Evolutionary conservation across 2,888 invertebrate species (phyloP), one percentile per base, ranked within the genome.

Genomic region (Caenorhabditis sp.): DNA sequence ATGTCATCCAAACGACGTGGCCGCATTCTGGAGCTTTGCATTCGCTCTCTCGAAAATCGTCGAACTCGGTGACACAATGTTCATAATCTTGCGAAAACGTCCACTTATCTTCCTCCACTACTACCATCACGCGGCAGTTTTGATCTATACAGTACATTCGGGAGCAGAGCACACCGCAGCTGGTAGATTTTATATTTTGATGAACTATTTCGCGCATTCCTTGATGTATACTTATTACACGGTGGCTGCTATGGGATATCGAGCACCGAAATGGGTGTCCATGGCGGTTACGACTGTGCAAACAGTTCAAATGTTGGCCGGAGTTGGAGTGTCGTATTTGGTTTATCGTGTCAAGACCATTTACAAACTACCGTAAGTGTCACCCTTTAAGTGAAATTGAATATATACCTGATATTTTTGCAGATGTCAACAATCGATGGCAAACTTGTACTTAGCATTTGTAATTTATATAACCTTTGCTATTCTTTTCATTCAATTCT

Each of bases 171-270:
- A 87, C 74, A 87, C 85, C 8, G 86, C 87, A 1, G 76, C 87
- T 20, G 87, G 87, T 20, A 71, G 86, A 36, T 83, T 83, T 17
- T 88, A 85, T 73, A 86, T 88, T 62, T 87, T 88, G 3, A 90
- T 90, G 89, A 90, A 90, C 83, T 90, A 88, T 73, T 83, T 88
- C 4, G 90, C 90, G 1, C 90, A 90, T 80, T 88, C 90, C 5
- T 84, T 89, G 59, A 90, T 90, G 90, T 90, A 90, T 83, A 84
- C 89, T 0, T 90, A 90, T 82, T 90, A 90, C 82, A 87, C 89
- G 36, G 76, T 89, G n/a, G 77, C 88, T 50, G 90, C 90, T 1
- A 80, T 88, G 73, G 87, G 88, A 58, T 80, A 89, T 73, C 72
- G 83, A 26, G 56, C 80, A 25, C 95, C 96, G 1, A 88, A 77